phyloP scores from a whole-genome alignment of 2,797 vertebrate species.

The Microchirus variegatus region DNA sequence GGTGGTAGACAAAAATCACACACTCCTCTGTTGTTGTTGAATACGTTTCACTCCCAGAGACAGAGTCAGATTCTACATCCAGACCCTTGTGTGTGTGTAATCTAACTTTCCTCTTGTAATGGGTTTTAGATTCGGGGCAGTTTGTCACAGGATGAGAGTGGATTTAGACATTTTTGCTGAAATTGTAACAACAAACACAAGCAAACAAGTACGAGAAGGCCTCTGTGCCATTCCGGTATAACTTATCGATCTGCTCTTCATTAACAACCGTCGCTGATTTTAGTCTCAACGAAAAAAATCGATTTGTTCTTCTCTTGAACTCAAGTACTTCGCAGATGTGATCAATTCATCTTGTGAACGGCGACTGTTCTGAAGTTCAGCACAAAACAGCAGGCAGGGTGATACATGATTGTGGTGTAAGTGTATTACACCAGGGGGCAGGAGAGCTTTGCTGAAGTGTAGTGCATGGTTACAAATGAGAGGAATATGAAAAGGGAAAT shows the following conservation, averaged over 20 bases:
- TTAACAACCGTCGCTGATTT: slow-evolving; percentile 8
- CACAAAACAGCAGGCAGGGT: background rate
- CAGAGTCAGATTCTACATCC: too few relatives aligned
- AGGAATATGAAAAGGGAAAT: background rate
- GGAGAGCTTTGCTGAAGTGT: slow-evolving; percentile 37
- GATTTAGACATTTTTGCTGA: too few relatives aligned
- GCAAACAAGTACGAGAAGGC: background rate
- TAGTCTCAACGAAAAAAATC: background rate
- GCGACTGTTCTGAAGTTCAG: background rate
- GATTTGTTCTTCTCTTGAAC: slow-evolving; percentile 1
- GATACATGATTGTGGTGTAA: background rate
- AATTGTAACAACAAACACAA: background rate
- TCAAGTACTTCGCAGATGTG: slow-evolving; percentile 3
- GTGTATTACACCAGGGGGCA: slow-evolving; percentile 58
- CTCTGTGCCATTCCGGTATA: background rate
- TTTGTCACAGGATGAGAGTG: too few relatives aligned
- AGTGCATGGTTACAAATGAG: background rate
- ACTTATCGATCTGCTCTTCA: slow-evolving; percentile 21
- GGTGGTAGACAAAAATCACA: slow-evolving; percentile 58
- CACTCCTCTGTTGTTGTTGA: too few relatives aligned
- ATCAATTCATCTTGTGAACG: slow-evolving; percentile 10
- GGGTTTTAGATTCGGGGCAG: too few relatives aligned
- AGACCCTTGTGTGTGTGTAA: too few relatives aligned
- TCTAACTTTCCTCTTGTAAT: too few relatives aligned
- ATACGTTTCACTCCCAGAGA: too few relatives aligned